phyloP scores from a whole-genome alignment of 2,797 vertebrate genomes.

The Periparus ater region DNA sequence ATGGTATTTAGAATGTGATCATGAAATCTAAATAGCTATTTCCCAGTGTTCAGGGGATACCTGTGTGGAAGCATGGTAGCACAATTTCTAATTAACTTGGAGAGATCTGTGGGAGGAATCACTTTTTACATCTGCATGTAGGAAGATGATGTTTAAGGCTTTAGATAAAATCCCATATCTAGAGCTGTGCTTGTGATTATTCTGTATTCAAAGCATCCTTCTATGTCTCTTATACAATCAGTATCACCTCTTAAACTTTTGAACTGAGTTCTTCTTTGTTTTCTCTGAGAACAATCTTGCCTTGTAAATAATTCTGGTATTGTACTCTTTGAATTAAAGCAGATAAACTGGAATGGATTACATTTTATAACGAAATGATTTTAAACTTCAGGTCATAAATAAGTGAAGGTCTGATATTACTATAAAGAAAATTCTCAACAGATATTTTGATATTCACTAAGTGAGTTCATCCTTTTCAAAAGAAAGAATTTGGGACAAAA shows the following conservation, averaged over 20 bases:
- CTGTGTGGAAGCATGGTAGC: background rate
- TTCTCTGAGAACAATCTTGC: background rate
- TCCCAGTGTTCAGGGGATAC: background rate
- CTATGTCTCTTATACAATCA: background rate
- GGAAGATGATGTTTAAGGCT: background rate
- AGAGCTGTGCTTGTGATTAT: background rate
- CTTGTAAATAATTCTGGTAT: background rate
- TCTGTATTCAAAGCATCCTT: background rate
- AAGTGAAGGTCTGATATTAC: background rate
- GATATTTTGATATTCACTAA: background rate
- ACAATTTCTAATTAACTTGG: background rate
- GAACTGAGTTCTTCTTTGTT: background rate
- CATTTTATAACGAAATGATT: background rate
- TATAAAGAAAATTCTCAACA: background rate
- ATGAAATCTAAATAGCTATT: background rate
- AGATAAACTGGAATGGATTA: background rate
- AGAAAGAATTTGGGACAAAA: background rate
- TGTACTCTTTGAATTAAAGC: background rate
- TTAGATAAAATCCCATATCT: conserved; percentile 9
- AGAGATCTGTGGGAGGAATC: background rate
- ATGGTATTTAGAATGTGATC: background rate
- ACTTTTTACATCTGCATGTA: background rate
- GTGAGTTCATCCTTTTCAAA: background rate
- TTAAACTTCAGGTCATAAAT: background rate
- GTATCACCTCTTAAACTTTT: background rate